Percentiles rank a stretch among this genome's conserved stretches.
Conservation (phyloP, 1,140 invertebrate genomes). For the Portunus trituberculatus region DNA sequence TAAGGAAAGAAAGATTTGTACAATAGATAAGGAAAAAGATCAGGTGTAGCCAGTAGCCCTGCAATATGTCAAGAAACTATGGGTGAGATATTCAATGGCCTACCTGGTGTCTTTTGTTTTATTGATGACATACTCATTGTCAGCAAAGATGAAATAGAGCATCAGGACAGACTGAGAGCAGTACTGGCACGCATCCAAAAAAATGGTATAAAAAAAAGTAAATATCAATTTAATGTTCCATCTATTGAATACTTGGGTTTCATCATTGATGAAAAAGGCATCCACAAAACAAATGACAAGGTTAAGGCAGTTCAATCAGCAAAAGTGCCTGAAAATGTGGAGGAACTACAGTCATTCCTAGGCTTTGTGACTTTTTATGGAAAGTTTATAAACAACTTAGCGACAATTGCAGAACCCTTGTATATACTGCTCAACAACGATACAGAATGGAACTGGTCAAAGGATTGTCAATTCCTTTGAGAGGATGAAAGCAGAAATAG, state of each 20-base stretch:
- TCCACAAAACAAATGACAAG: conserved; percentile 23
- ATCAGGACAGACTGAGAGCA: conserved; percentile 5
- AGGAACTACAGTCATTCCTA: conserved; percentile 38
- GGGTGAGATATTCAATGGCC: too few relatives aligned
- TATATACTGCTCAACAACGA: not conserved
- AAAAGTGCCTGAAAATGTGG: conserved; percentile 25
- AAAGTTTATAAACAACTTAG: not conserved
- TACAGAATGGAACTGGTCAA: conserved; percentile 30
- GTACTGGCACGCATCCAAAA: not conserved
- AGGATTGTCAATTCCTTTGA: conserved; percentile 33
- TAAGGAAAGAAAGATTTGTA: too few relatives aligned
- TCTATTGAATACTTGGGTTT: not conserved
- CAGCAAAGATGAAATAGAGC: not conserved
- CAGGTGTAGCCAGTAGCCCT: too few relatives aligned
- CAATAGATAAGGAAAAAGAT: too few relatives aligned
- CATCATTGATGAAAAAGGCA: not conserved
- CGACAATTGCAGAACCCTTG: not conserved
- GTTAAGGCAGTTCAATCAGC: too few relatives aligned
- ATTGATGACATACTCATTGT: too few relatives aligned
- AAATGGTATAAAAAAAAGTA: conserved; percentile 6
- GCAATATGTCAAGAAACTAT: too few relatives aligned
- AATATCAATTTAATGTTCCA: not conserved
- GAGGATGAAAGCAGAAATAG: conserved; percentile 16
- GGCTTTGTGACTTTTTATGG: too few relatives aligned
- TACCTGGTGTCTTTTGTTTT: too few relatives aligned